These are phyloP conservation scores for Machaerirhynchus nigripectus DNA, from an alignment of 2,113 vertebrate species.

Conservation along the genomic window DNA sequence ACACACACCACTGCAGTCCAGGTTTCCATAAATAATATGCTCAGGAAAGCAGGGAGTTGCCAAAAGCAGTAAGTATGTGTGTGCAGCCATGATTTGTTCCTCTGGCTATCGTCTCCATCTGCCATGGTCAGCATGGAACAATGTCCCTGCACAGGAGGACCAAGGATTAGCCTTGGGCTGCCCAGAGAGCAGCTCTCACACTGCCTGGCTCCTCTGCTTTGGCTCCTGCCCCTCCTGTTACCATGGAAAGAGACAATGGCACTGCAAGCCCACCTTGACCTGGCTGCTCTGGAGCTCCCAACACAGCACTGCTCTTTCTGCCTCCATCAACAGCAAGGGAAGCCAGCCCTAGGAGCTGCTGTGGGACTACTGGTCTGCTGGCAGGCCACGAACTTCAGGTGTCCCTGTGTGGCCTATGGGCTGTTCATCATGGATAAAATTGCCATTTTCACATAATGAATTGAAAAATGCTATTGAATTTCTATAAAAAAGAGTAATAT, in stretches of 20 bases:
- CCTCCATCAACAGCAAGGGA: neutral
- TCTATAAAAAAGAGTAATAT: neutral
- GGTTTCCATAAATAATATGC: neutral
- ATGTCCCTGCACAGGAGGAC: neutral
- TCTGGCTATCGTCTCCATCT: fast-evolving
- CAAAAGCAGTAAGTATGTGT: neutral
- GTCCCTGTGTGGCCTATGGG: neutral
- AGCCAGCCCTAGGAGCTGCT: neutral
- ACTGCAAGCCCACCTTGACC: neutral
- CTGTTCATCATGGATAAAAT: neutral
- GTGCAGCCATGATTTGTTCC: neutral
- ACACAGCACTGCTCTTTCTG: neutral
- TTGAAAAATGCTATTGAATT: neutral
- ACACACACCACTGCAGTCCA: neutral
- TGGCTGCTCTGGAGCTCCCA: neutral
- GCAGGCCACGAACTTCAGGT: neutral
- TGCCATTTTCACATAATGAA: neutral
- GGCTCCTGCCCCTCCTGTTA: neutral
- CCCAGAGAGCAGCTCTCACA: neutral
- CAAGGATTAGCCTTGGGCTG: neutral
- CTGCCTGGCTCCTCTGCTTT: neutral
- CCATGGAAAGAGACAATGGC: fast-evolving
- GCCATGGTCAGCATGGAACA: fast-evolving
- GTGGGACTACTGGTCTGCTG: neutral
- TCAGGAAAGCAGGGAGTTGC: neutral